Evolutionary conservation across 2,888 invertebrate genomes (phyloP).

Genomic region (Spicauda simplicius): DNA sequence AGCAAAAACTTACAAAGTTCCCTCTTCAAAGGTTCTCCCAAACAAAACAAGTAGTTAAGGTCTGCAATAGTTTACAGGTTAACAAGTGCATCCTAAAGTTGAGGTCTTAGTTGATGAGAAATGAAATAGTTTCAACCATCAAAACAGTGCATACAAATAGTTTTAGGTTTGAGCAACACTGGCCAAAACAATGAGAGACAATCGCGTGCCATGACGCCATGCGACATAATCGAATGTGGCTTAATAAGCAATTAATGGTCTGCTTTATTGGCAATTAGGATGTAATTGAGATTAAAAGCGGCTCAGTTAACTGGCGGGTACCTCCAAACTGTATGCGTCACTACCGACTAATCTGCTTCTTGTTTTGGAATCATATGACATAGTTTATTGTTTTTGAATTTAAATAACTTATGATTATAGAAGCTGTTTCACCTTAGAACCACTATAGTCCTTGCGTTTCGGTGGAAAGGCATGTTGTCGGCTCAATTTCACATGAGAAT

Average conservation of each 20-base stretch:
- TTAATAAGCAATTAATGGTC: constrained; percentile 35
- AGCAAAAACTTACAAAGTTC: no score
- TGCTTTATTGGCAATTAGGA: constrained; percentile 24
- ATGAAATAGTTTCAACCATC: no score
- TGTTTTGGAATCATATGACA: background rate
- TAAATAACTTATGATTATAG: no score
- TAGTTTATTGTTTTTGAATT: background rate
- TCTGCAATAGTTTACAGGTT: no score
- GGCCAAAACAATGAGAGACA: constrained; percentile 40
- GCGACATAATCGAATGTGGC: constrained; percentile 38
- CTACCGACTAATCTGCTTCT: background rate
- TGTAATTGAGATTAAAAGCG: constrained; percentile 26
- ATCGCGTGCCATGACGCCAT: constrained; percentile 40
- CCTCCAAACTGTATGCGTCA: background rate
- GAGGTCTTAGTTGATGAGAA: no score
- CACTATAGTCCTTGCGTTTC: no score
- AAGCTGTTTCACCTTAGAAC: no score
- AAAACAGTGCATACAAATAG: background rate
- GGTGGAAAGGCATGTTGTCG: no score
- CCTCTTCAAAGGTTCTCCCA: no score
- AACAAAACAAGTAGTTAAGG: no score
- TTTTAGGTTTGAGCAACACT: constrained; percentile 12
- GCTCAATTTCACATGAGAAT: no score
- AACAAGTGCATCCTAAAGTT: no score
- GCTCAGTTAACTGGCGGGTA: constrained; percentile 1